Evolutionary conservation across 2,797 vertebrate species (phyloP).

Genomic region (Enteromius unitaeniatus): DNA sequence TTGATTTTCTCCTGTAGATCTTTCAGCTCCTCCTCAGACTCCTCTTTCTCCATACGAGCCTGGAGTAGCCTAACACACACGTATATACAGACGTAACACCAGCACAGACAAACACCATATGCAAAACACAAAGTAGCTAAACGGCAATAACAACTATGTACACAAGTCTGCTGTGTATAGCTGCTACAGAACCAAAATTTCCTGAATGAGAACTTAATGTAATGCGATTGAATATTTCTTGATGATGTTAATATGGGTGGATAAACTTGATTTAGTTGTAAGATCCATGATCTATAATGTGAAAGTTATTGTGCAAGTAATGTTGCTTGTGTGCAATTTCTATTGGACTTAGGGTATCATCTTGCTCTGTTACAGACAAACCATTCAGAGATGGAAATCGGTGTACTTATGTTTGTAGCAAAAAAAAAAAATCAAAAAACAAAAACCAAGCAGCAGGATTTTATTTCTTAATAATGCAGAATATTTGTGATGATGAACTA

Average conservation of each 20-base stretch:
- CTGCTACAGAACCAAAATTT: not conserved
- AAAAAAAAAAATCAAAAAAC: not conserved
- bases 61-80: constrained; percentile 83
- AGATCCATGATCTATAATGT: not conserved
- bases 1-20: constrained; percentile 81
- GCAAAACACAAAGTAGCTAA: constrained; percentile 30
- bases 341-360: not conserved
- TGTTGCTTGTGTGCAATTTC: not conserved
- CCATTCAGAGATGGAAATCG: not conserved
- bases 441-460: not conserved
- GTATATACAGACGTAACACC: constrained; percentile 14
- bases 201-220: too few species aligned
- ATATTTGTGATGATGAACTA: not conserved
- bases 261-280: not conserved
- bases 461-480: not conserved
- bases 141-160: not conserved
- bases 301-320: not conserved
- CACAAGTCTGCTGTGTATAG: not conserved
- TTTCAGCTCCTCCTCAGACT: constrained; percentile 89
- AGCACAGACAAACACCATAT: constrained; percentile 20
- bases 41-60: constrained; percentile 90
- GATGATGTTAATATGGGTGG: not conserved
- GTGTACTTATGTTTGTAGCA: not conserved
- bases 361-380: not conserved
- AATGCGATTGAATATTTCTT: not conserved